Conservation (phyloP, 2,888 invertebrate species). For the Lacanobia wlatinum region DNA sequence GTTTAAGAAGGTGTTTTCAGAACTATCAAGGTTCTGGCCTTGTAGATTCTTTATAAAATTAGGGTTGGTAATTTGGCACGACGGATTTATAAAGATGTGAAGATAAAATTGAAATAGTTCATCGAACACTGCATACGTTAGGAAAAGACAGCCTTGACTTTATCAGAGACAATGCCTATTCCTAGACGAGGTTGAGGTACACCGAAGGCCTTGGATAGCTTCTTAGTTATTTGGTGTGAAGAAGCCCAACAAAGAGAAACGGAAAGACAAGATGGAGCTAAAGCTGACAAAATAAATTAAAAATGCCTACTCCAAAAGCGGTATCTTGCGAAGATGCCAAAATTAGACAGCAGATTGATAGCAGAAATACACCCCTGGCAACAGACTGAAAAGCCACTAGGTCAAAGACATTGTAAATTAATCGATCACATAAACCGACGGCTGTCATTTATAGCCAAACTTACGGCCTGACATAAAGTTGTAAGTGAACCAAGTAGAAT, state of each 20-base stretch:
- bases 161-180: not conserved
- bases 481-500: constrained; percentile 45
- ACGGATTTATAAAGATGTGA: not conserved
- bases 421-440: constrained; percentile 53
- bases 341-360: not conserved
- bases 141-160: not conserved
- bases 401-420: constrained; percentile 30
- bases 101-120: not conserved
- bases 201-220: no score
- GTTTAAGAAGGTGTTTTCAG: constrained; percentile 13
- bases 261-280: no score
- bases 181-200: not conserved
- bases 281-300: no score
- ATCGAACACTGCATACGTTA: not conserved
- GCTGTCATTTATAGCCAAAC: constrained; percentile 39
- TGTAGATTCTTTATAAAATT: not conserved
- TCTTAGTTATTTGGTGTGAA: no score
- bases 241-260: no score
- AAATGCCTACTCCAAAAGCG: no score
- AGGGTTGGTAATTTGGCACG: not conserved
- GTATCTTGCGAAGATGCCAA: not conserved
- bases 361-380: not conserved
- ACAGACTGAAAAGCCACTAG: constrained; percentile 9
- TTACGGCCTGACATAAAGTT: constrained; percentile 35
- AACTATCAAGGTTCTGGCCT: not conserved